A percentile compares a stretch with the other conserved stretches of the same genome.
Conservation (phyloP, 1,140 invertebrate species). For the Dreissena polymorpha region DNA sequence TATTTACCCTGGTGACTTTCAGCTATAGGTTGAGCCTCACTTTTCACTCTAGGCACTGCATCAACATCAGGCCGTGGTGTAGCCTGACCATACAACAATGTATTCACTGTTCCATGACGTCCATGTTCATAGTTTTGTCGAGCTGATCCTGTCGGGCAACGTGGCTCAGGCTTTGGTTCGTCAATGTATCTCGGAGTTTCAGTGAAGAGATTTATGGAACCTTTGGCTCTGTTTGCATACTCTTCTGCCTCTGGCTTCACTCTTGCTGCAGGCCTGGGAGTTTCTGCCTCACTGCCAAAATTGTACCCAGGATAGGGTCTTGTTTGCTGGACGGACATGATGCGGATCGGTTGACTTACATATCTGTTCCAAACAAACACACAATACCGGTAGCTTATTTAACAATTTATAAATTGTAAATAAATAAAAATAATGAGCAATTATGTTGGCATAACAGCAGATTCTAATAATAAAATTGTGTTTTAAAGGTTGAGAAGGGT, state of each 20-base stretch:
- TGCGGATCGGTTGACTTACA: too few relatives aligned
- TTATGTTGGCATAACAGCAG: too few relatives aligned
- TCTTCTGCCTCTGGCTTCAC: constrained; percentile 73
- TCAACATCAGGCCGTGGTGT: constrained; percentile 62
- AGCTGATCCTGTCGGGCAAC: constrained; percentile 64
- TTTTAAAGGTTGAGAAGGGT: too few relatives aligned
- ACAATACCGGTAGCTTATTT: too few relatives aligned
- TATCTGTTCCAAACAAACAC: too few relatives aligned
- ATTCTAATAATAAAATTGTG: too few relatives aligned
- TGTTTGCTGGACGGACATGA: neutral
- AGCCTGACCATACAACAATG: constrained; percentile 66
- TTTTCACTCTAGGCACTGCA: constrained; percentile 60
- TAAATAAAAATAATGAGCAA: too few relatives aligned
- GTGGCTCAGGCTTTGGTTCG: constrained; percentile 60
- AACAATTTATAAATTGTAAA: too few relatives aligned
- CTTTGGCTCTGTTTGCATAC: constrained; percentile 65
- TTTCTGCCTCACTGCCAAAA: constrained; percentile 54
- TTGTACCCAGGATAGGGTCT: constrained; percentile 74
- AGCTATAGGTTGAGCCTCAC: constrained; percentile 61
- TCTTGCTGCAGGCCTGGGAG: constrained; percentile 62
- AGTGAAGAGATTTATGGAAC: constrained; percentile 66
- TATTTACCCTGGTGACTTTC: constrained; percentile 62
- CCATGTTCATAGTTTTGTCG: constrained; percentile 67
- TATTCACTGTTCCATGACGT: constrained; percentile 68
- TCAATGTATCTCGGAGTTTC: constrained; percentile 55